Evolutionary conservation across 30 jellyfish, hydroid and myxozoan genomes (phyloP).

Genomic region (Sanderia malayensis): DNA sequence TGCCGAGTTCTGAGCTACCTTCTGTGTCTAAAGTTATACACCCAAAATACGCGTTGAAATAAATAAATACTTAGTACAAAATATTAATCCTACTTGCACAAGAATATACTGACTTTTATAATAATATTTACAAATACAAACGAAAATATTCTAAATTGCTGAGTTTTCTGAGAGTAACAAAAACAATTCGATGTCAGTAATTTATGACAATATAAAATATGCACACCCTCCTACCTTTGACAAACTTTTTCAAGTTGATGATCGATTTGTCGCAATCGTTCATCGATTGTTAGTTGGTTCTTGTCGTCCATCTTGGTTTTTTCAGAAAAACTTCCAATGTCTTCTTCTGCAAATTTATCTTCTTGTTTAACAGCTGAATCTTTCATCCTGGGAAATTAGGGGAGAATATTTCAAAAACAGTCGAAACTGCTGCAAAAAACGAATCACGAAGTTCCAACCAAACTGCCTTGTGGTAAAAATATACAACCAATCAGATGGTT

Average conservation of each 20-base stretch:
- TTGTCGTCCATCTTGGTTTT: not conserved
- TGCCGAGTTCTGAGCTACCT: no score
- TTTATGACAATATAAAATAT: no score
- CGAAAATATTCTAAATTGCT: no score
- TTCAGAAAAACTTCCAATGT: not conserved
- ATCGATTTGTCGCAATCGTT: slow-evolving; percentile 42
- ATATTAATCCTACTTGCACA: no score
- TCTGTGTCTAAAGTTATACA: no score
- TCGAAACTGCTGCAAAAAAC: no score
- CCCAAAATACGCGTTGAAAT: no score
- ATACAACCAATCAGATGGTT: not conserved
- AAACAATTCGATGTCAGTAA: not conserved
- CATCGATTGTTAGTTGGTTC: slow-evolving; percentile 27
- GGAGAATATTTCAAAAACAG: not conserved
- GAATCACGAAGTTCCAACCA: not conserved
- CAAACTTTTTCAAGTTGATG: slow-evolving; percentile 33
- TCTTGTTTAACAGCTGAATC: not conserved
- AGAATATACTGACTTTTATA: no score
- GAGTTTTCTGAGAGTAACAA: no score
- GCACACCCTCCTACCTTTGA: slow-evolving; percentile 6
- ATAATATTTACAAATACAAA: no score
- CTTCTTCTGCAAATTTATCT: not conserved
- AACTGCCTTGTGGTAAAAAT: not conserved
- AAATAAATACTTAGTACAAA: no score
- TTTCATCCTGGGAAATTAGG: not conserved